These are phyloP conservation scores for Dromas ardeola DNA, from an alignment of 2,113 vertebrate species.

Conservation along the genomic window DNA sequence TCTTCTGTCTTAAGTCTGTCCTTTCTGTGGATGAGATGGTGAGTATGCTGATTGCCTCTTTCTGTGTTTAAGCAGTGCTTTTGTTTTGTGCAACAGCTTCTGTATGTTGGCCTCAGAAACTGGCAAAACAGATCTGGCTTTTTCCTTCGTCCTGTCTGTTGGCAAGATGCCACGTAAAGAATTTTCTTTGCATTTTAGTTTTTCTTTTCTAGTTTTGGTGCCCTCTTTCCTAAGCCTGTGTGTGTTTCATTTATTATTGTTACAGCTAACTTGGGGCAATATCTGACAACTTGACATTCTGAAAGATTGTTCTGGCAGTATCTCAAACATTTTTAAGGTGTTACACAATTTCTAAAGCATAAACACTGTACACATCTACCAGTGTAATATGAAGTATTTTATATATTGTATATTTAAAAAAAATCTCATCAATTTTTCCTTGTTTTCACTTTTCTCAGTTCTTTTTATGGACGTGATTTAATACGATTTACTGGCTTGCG, in stretches of 20 bases:
- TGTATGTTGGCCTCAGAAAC: not conserved
- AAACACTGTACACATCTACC: not conserved
- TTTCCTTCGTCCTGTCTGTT: not conserved
- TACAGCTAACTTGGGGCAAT: not conserved
- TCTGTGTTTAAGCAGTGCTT: slow-evolving; percentile 31
- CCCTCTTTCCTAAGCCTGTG: not conserved
- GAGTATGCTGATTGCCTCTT: slow-evolving; percentile 76
- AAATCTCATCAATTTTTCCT: not conserved
- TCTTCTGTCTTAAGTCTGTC: slow-evolving; percentile 90
- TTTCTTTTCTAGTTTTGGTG: not conserved
- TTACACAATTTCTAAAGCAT: not conserved
- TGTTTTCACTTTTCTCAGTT: not conserved
- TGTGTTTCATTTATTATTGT: not conserved
- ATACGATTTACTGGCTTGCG: not conserved
- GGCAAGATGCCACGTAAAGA: not conserved
- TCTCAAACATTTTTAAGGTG: not conserved
- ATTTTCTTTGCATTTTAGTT: not conserved
- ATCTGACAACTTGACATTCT: not conserved
- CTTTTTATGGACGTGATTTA: not conserved
- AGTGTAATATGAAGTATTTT: not conserved
- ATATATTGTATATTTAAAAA: not conserved
- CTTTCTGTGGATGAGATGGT: slow-evolving; percentile 91
- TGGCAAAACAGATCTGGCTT: slow-evolving; percentile 35
- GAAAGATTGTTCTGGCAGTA: not conserved
- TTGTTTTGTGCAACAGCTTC: slow-evolving; percentile 13